phyloP scores from a whole-genome alignment of 2,797 vertebrate genomes.

The Acrocephalus scirpaceus region DNA sequence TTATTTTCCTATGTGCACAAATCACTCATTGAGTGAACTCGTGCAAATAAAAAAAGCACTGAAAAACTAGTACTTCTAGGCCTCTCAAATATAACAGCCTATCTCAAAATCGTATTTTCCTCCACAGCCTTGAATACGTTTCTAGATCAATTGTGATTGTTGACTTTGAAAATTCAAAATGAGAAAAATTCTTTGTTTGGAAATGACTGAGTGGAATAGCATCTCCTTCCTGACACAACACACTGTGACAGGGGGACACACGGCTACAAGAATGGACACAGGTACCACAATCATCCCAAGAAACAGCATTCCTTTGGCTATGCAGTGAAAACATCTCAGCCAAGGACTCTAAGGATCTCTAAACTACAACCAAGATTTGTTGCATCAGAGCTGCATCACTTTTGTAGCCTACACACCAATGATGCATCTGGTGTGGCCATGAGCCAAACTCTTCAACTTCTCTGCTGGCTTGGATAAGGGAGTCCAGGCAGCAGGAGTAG shows the following conservation, averaged over 20 bases:
- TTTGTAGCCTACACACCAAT: neutral
- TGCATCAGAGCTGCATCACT: neutral
- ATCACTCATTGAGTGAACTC: neutral
- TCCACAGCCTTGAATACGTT: neutral
- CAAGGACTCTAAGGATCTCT: neutral
- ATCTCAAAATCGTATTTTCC: neutral
- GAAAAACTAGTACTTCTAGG: neutral
- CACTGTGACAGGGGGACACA: neutral
- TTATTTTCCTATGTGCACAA: neutral
- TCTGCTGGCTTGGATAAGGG: neutral
- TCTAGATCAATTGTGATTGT: neutral
- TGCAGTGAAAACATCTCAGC: neutral
- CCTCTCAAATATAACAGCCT: neutral
- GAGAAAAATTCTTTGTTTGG: neutral
- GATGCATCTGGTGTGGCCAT: neutral
- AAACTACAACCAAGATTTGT: neutral
- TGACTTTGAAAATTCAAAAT: neutral
- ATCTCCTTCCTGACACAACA: neutral
- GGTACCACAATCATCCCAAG: neutral
- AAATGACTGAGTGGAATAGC: neutral
- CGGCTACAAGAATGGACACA: neutral
- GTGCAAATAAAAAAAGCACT: neutral
- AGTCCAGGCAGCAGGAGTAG: neutral
- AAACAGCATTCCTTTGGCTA: neutral
- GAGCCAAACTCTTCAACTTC: neutral